Percentiles rank a stretch among this genome's conserved stretches.
These are phyloP conservation scores for Mastomys natalensis DNA, from an alignment of 2,113 vertebrate genomes.

Conservation along the genomic window DNA sequence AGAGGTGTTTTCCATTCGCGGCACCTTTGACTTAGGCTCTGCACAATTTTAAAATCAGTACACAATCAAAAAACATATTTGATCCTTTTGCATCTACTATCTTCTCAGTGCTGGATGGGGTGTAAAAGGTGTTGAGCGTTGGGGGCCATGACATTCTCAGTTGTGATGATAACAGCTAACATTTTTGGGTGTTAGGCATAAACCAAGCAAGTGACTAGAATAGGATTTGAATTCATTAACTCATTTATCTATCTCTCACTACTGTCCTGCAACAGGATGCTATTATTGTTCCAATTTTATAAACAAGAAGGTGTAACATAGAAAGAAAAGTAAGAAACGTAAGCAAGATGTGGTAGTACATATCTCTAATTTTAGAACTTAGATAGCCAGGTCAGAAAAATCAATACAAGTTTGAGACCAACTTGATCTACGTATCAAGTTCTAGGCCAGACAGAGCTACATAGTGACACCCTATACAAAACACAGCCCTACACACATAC, in stretches of 20 bases:
- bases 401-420: not conserved
- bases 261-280: no score
- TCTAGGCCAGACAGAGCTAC: not conserved
- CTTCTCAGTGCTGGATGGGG: not conserved
- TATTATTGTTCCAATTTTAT: not conserved
- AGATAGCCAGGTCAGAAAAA: no score
- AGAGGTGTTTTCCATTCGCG: not conserved
- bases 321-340: not conserved
- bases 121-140: not conserved
- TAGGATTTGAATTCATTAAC: not conserved
- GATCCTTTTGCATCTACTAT: not conserved
- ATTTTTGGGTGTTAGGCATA: not conserved
- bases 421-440: not conserved
- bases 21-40: not conserved
- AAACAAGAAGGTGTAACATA: not conserved
- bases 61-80: not conserved
- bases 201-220: not conserved
- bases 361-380: not conserved
- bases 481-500: not conserved
- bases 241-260: not conserved
- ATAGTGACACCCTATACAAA: not conserved
- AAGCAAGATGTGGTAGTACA: no score
- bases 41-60: not conserved
- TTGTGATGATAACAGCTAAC: fast-evolving
- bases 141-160: not conserved